Conservation (phyloP, 2,888 invertebrate genomes). For the Liposcelis brunnea region DNA sequence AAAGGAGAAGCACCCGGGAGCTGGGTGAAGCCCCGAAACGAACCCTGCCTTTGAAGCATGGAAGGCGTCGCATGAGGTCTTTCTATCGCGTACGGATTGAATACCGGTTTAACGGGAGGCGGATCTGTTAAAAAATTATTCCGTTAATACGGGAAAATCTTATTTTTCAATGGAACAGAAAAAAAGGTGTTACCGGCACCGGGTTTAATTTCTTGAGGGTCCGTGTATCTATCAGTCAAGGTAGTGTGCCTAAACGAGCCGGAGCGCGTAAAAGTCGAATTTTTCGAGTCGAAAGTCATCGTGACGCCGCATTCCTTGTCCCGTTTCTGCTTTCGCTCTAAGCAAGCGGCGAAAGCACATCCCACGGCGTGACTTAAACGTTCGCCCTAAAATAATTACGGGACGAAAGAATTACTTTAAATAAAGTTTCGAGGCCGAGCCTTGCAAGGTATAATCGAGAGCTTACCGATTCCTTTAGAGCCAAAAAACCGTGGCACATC, state of each 20-base stretch:
- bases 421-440: no score
- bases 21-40: conserved; percentile 79
- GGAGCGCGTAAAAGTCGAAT: conserved; percentile 79
- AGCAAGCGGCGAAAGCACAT: conserved; percentile 95
- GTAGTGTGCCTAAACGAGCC: conserved; percentile 81
- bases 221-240: conserved; percentile 56
- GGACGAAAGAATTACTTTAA: background rate
- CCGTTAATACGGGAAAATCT: no score
- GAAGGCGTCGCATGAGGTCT: conserved; percentile 90
- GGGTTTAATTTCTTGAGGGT: conserved; percentile 34
- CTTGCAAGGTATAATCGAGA: no score
- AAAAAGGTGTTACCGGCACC: conserved; percentile 2
- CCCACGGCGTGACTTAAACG: conserved; percentile 97
- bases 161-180: no score
- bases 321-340: conserved; percentile 92
- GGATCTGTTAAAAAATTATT: conserved; percentile 25
- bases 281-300: conserved; percentile 80
- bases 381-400: conserved; percentile 51
- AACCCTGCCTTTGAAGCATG: conserved; percentile 88
- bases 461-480: conserved; percentile 72
- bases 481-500: conserved; percentile 99
- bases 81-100: conserved; percentile 87
- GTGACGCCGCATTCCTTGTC: conserved; percentile 92
- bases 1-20: conserved; percentile 73
- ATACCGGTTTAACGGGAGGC: conserved; percentile 28